A percentile compares a stretch with the other conserved stretches of the same genome.
phyloP scores from a whole-genome alignment of 2,888 invertebrate genomes.

The Macrophya annulata region DNA sequence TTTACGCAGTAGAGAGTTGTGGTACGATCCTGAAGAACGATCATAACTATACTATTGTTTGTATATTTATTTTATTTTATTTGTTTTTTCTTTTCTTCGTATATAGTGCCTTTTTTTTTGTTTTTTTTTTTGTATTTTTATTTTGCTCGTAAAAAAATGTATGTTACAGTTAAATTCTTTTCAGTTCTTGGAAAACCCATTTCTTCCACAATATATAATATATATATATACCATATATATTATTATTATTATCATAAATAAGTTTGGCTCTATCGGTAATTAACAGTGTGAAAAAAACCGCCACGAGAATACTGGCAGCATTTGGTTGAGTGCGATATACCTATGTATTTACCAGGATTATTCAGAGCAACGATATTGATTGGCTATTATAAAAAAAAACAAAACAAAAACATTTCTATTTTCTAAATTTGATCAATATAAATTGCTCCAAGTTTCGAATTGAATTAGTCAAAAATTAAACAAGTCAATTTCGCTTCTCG shows the following conservation, averaged over 20 bases:
- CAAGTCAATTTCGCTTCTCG: conserved; percentile 56
- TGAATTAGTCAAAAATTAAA: conserved; percentile 37
- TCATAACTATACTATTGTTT: neutral
- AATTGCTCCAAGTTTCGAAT: neutral
- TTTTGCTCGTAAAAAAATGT: conserved; percentile 40
- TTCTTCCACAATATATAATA: conserved; percentile 70
- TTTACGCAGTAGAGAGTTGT: neutral
- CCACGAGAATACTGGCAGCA: conserved; percentile 78
- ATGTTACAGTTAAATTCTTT: conserved; percentile 40
- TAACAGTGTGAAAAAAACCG: conserved; percentile 73
- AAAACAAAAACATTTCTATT: conserved; percentile 67
- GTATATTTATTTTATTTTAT: neutral
- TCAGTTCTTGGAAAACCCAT: conserved; percentile 24
- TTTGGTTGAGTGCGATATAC: conserved; percentile 73
- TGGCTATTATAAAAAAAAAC: conserved; percentile 57
- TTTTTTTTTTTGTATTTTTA: neutral
- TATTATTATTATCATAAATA: conserved; percentile 79
- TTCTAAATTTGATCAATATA: neutral
- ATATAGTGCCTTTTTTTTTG: neutral
- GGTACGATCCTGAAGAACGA: neutral
- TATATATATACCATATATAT: conserved; percentile 58
- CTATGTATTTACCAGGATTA: conserved; percentile 68
- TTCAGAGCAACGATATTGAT: conserved; percentile 59
- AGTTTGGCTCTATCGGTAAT: conserved; percentile 79
- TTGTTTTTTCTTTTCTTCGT: too few species aligned